These are phyloP conservation scores for Polyommatus icarus DNA, from an alignment of 2,888 invertebrate species.

Conservation along the genomic window DNA sequence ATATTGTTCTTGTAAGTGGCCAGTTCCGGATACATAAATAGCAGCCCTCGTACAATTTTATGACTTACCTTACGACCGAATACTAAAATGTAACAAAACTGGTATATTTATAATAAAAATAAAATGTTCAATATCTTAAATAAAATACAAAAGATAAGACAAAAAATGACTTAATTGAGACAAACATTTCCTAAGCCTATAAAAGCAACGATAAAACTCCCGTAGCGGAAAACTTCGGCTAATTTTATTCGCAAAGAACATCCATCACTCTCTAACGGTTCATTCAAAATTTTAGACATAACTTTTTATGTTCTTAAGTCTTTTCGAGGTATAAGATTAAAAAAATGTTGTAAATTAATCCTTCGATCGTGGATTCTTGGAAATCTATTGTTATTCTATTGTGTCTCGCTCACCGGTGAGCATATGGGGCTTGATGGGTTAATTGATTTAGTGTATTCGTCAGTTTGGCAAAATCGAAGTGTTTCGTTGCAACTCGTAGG, in stretches of 20 bases:
- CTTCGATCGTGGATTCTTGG: too few species aligned
- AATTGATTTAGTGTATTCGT: too few species aligned
- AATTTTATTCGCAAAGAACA: constrained; percentile 2
- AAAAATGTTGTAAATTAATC: too few species aligned
- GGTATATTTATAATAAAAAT: background rate
- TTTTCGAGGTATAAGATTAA: background rate
- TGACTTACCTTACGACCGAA: background rate
- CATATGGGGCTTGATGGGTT: too few species aligned
- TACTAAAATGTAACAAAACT: background rate
- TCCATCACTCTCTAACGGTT: constrained; percentile 4
- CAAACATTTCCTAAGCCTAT: background rate
- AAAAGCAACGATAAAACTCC: background rate
- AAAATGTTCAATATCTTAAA: background rate
- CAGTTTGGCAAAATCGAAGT: too few species aligned
- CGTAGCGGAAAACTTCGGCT: background rate
- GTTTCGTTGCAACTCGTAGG: too few species aligned
- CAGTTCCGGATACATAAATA: too few species aligned
- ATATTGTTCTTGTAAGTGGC: too few species aligned
- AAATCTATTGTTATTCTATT: too few species aligned
- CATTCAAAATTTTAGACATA: background rate
- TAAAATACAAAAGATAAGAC: background rate
- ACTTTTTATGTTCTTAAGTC: background rate
- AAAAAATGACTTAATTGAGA: background rate
- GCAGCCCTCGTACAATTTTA: too few species aligned
- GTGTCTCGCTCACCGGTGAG: too few species aligned